Base-by-base conservation (phyloP, 1,140 invertebrate genomes). In the Eumeta japonica region DNA sequence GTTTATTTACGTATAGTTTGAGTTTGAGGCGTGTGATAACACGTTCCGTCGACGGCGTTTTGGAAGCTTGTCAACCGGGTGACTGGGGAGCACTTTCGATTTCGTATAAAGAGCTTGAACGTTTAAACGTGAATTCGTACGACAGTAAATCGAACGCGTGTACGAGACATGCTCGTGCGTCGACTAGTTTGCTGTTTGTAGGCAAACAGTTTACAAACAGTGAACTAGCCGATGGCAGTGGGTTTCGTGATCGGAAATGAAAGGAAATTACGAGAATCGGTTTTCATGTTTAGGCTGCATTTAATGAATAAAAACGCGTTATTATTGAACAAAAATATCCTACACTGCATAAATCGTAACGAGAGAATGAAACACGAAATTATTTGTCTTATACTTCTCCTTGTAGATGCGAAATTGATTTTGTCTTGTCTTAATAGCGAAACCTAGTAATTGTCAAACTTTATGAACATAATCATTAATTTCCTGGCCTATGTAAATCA, bases 11-110 rank as follows among this genome's bases (percentile, higher is more conserved):
- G n/a, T 24, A 24, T 24, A 7, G n/a, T 5, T 24, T 5, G 5
- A 24, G n/a, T 5, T 5, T 24, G 20, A 7, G 5, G 20, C 20
- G n/a, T 24, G 20, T n/a, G 43, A 61, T 62, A 55, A 45, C 50
- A 55, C 64, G 67, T 66, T 72, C 64, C 52, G 46, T 27, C 40
- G 62, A 66, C 64, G 61, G 64, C 50, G 63, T 72, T 61, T 72
- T 68, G 64, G 61, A 64, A 41, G 38, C 39, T 43, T 61, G 55
- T 59, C 67, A 72, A 72, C 47, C 62, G 51, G 49, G 52, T 45
- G 39, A 38, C 48, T 40, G 50, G 44, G 43, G 35, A 60, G 48
- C 50, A 61, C 58, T 64, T 61, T 62, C 62, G 48, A 42, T 65
- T 63, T 62, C 48, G 7, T 16, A 15, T 17, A 11, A 33, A 24